Base-by-base conservation (phyloP, 2,113 vertebrate species). In the Siniperca chuatsi region DNA sequence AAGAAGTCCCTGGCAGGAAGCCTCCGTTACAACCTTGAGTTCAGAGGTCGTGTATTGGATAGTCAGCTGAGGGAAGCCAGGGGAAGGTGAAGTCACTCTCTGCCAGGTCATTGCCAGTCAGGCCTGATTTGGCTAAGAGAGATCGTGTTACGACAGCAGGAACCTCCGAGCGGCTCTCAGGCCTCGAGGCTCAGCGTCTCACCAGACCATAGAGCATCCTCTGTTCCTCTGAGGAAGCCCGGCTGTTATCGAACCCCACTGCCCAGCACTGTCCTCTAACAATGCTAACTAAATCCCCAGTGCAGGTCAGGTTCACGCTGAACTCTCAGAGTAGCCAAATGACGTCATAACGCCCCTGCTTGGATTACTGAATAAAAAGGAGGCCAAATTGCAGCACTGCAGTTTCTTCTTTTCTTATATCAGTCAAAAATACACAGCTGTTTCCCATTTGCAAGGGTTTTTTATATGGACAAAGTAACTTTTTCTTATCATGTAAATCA, bases 181-280 rank as follows among this genome's bases (percentile, higher is more conserved):
- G 79, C 67, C 90, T 90, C 1, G 9, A 78, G 82, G 81, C 84
- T 88, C 42, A 1, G 71, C 71, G 25, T 90, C 86, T 87, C 69
- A 57, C 42, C 85, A 87, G 67, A 93, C 92, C 94, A 89, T 88
- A 91, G 85, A 86, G 78, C 91, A 86, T 92, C 84, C 90, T 92
- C 89, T 88, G 88, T 81, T 88, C 90, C 88, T 90, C 86, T 62
- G 81, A 93, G 88, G 91, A 94, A 92, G 90, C 80, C 81, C 11
- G 81, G 60, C 76, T 90, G 79, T 82, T 91, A 94, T 94, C 76
- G 83, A 93, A 92, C 87, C 78, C 89, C 82, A 71, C 1, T 44
- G 80, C 85, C 67, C 89, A 83, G 75, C 20, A 33, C 76, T 86
- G 75, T 66, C 72, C 70, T 73, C 78, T 89, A 90, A 93, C 90